phyloP scores from a whole-genome alignment of 2,797 vertebrate genomes.

The Tenualosa ilisha region DNA sequence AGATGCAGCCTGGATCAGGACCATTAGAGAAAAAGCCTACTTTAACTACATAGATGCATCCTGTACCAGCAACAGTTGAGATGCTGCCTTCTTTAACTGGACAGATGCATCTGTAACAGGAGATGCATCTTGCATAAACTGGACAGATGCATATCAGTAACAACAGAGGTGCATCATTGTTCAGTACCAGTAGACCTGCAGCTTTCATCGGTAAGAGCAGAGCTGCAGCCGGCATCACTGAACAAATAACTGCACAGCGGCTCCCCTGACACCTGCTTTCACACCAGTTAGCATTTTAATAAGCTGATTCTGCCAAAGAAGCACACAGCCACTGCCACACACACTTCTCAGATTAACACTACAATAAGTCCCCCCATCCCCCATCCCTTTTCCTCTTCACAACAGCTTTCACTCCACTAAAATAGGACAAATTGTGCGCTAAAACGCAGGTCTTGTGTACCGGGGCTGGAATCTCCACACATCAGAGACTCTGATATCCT shows the following conservation, averaged over 20 bases:
- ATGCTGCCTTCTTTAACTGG: not conserved
- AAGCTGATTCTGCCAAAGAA: not conserved
- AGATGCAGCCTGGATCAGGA: not conserved
- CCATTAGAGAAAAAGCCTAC: not conserved
- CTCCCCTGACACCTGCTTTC: slow-evolving; percentile 19
- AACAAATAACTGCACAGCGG: not conserved
- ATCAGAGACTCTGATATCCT: not conserved
- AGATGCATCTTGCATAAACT: not conserved
- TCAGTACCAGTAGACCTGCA: not conserved
- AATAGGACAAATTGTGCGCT: not conserved
- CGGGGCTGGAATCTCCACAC: not conserved
- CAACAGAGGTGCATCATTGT: not conserved
- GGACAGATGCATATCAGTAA: not conserved
- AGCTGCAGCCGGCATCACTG: not conserved
- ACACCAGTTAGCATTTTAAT: slow-evolving; percentile 27
- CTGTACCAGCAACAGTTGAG: not conserved
- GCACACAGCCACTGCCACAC: not conserved
- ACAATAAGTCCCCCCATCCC: not conserved
- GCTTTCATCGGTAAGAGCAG: not conserved
- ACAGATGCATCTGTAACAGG: not conserved
- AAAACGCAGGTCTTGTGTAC: not conserved
- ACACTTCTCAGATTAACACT: slow-evolving; percentile 7
- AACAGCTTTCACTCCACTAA: not conserved
- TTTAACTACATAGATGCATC: not conserved
- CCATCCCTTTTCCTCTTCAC: not conserved